phyloP scores from a whole-genome alignment of 1,140 invertebrate genomes.

The Hetaerina americana region DNA sequence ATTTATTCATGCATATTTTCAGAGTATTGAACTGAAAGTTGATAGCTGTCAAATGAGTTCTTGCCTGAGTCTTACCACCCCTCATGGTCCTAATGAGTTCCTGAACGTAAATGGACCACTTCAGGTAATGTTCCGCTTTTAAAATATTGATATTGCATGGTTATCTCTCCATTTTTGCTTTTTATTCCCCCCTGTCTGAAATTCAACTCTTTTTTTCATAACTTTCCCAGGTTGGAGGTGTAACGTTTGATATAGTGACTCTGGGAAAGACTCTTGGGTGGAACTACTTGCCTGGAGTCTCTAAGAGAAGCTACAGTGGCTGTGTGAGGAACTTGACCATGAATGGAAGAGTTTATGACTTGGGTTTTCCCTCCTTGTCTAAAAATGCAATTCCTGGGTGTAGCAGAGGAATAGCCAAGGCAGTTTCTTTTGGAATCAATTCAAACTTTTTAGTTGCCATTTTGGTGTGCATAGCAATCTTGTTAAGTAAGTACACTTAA shows the following conservation, averaged over 20 bases:
- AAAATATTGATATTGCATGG: too few relatives aligned
- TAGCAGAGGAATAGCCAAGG: slow-evolving; percentile 49
- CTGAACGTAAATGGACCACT: slow-evolving; percentile 80
- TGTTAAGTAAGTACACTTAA: slow-evolving; percentile 46
- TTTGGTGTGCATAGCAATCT: slow-evolving; percentile 58
- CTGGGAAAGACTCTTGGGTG: slow-evolving; percentile 45
- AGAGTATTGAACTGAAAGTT: slow-evolving; percentile 58
- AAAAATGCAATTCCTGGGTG: slow-evolving; percentile 55
- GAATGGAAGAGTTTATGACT: slow-evolving; percentile 54
- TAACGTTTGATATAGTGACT: slow-evolving; percentile 42
- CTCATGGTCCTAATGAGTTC: slow-evolving; percentile 55
- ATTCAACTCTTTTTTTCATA: not conserved
- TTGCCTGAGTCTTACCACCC: slow-evolving; percentile 54
- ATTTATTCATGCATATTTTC: slow-evolving; percentile 16
- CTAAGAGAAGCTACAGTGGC: slow-evolving; percentile 54
- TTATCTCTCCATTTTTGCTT: not conserved
- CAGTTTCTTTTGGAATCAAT: slow-evolving; percentile 66
- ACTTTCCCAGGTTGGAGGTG: slow-evolving; percentile 49
- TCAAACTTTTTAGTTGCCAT: slow-evolving; percentile 75
- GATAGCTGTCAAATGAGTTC: slow-evolving; percentile 57
- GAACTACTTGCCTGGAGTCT: slow-evolving; percentile 41
- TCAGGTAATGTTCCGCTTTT: too few relatives aligned
- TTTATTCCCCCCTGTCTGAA: not conserved
- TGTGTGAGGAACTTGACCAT: slow-evolving; percentile 78
- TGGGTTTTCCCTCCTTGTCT: slow-evolving; percentile 53